Conservation (phyloP, 2,888 invertebrate genomes). For the Chironomus riparius region DNA sequence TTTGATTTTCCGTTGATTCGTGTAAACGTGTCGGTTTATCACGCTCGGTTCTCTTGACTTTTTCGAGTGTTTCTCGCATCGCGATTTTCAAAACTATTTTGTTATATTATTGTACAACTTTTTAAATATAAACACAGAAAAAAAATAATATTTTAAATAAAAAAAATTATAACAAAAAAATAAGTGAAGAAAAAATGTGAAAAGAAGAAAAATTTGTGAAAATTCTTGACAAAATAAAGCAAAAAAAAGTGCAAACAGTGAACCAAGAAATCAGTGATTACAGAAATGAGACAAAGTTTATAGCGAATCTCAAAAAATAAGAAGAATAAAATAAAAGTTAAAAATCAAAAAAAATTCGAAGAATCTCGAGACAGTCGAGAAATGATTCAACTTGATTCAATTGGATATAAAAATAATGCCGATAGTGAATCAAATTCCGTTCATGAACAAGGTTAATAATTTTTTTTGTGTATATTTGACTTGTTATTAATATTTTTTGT, state of each 20-base stretch:
- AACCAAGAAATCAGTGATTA: no score
- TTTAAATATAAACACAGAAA: background rate
- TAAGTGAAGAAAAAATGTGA: background rate
- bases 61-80: background rate
- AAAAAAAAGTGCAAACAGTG: background rate
- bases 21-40: constrained; percentile 22
- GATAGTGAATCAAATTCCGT: constrained; percentile 25
- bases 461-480: background rate
- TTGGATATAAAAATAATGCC: constrained; percentile 23
- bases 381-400: constrained; percentile 27
- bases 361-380: background rate
- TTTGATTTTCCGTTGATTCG: constrained; percentile 27
- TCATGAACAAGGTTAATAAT: constrained; percentile 19
- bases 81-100: background rate
- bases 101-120: background rate
- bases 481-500: background rate
- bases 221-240: background rate
- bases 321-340: background rate
- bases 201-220: background rate
- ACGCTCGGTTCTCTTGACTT: background rate
- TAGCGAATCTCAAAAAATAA: no score
- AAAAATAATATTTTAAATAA: background rate
- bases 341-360: background rate
- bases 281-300: no score
- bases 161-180: background rate